Evolutionary conservation across 2,888 invertebrate genomes (phyloP), one percentile per base, ranked within the genome.

Genomic region (Heteromurus nitidus): DNA sequence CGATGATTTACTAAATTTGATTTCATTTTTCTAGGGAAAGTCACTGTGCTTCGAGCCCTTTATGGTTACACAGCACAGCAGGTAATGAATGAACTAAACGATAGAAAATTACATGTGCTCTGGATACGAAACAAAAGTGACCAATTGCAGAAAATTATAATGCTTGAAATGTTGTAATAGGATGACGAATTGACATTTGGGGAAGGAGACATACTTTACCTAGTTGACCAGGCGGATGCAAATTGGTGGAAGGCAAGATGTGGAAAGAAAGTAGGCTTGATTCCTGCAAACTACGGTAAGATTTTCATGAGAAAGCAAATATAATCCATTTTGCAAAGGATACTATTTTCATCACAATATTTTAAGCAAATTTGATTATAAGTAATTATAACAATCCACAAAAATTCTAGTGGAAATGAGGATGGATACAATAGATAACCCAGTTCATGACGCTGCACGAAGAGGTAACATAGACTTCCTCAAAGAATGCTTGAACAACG

Each of bases 361-460:
- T n/a, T n/a, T n/a, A n/a, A n/a, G n/a, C n/a, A n/a, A n/a, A n/a
- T n/a, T n/a, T n/a, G n/a, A n/a, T n/a, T n/a, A n/a, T n/a, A n/a
- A n/a, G n/a, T n/a, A n/a, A n/a, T n/a, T n/a, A n/a, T n/a, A 53
- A 28, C 2, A 20, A n/a, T 44, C 5, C 18, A 16, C 9, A 28
- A 22, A 53, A 36, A 36, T 47, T n/a, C n/a, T 74, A 92, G 92
- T 92, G 64, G 91, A 91, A 87, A 90, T 90, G 82, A 91, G 91
- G 86, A 91, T 90, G 60, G 91, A 92, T 88, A 90, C 91, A 82
- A 89, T 93, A 64, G 91, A 91, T 67, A 90, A 91, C 84, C 93
- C 93, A 0, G 88, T 93, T 28, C 93, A 93, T 87, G 93, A 93
- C 88, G 93, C 93, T 62, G 92, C 93, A 5, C 91, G 92, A 87